Evolutionary conservation across 1,140 invertebrate species (phyloP), one percentile per base, ranked within the genome.

Genomic region (Agrypnia vestita): DNA sequence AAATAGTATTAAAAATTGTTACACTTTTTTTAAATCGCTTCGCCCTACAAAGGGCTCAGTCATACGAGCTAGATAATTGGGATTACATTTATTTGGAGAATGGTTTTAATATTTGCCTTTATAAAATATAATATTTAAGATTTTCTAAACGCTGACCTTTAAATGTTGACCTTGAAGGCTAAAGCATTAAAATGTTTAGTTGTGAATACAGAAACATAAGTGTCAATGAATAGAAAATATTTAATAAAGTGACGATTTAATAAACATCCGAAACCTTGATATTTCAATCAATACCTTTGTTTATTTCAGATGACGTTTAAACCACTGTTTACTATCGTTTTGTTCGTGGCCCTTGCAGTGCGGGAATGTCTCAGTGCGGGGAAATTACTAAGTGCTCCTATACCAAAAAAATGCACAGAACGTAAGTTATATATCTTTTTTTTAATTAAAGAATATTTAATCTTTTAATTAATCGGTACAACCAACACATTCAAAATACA

Each of bases 351-450:
- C n/a, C 44, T 69, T 7, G 44, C 64, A 46, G 64, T 47, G 35
- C n/a, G 17, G 44, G 64, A 69, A 69, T 69, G 64, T 9, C 44
- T 47, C 11, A 21, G 64, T 8, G 64, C 13, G 10, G 64, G 64
- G 19, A 69, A 47, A 69, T 15, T 69, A 17, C 64, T 69, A 0
- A 69, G 64, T 49, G n/a, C 64, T 13, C 64, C 64, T 4, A 69
- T 69, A 9, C 8, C 64, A 0, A 69, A 47, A 19, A 69, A 69
- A 46, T 69, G 64, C 13, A n/a, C 35, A 12, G 64, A 69, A 69
- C 35, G 64, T 69, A 11, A 6, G 9, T 9, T 11, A 11, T 9
- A 4, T 15, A 11, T n/a, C 8, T 15, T 56, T 10, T n/a, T 56
- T 56, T 6, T 4, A 4, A 21, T 61, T 6, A 61, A 61, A 11